A percentile compares a stretch with the other conserved stretches of the same genome.
phyloP scores from a whole-genome alignment of 2,797 vertebrate genomes.

The Denticeps clupeoides region DNA sequence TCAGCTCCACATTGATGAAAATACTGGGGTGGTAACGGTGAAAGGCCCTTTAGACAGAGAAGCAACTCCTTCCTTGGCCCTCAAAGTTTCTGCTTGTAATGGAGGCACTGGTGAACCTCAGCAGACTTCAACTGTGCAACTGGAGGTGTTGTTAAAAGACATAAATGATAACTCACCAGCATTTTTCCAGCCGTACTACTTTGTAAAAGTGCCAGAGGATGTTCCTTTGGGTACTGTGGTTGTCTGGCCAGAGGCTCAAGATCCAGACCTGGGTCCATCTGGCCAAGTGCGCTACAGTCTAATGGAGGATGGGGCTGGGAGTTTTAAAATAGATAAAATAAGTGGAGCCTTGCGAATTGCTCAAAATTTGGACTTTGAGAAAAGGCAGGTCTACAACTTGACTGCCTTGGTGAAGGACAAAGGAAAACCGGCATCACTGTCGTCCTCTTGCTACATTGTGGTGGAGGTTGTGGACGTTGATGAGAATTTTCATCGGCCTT shows the following conservation, averaged over 20 bases:
- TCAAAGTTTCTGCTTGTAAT: conserved; percentile 68
- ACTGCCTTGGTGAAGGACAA: conserved; percentile 70
- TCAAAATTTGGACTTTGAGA: conserved; percentile 71
- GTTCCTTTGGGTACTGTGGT: conserved; percentile 67
- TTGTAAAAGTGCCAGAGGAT: conserved; percentile 68
- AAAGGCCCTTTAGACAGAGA: conserved; percentile 57
- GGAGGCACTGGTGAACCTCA: conserved; percentile 55
- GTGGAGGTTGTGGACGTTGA: conserved; percentile 73
- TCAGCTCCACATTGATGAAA: conserved; percentile 59
- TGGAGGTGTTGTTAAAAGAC: conserved; percentile 67
- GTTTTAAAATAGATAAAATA: conserved; percentile 70
- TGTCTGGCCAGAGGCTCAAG: conserved; percentile 67
- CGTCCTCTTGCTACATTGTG: conserved; percentile 62
- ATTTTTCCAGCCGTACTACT: conserved; percentile 64
- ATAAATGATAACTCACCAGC: conserved; percentile 71
- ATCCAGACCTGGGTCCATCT: conserved; percentile 70
- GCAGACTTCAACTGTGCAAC: conserved; percentile 54
- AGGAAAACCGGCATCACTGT: conserved; percentile 63
- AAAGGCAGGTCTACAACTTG: conserved; percentile 67
- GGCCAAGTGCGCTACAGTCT: conserved; percentile 70
- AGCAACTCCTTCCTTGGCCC: conserved; percentile 44
- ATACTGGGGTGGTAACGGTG: conserved; percentile 61
- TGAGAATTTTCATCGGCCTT: conserved; percentile 65
- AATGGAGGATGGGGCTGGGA: conserved; percentile 58
- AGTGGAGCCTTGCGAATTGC: conserved; percentile 66